Conservation (phyloP, 2,113 vertebrate species). For the Campylomormyrus numenius region DNA sequence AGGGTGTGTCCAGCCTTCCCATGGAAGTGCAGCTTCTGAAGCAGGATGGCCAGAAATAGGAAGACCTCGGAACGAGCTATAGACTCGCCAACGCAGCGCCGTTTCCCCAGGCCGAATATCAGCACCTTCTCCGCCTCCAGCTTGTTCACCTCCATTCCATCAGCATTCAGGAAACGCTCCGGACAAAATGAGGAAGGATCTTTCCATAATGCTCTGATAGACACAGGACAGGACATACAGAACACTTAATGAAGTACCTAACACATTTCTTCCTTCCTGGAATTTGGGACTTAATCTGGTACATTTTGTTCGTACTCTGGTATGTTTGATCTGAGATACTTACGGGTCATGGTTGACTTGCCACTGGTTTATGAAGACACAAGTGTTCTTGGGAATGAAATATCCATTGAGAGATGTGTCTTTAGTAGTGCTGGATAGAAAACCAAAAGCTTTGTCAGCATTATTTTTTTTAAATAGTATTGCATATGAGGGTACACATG, state of each 20-base stretch:
- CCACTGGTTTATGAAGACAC: constrained; percentile 93
- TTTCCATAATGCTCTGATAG: constrained; percentile 73
- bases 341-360: constrained; percentile 89
- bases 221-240: not conserved
- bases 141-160: constrained; percentile 60
- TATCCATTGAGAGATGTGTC: constrained; percentile 73
- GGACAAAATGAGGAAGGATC: constrained; percentile 75
- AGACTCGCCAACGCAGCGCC: constrained; percentile 78
- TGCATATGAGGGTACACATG: not conserved
- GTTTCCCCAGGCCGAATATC: constrained; percentile 76
- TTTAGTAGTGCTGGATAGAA: constrained; percentile 68
- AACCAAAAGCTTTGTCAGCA: not conserved
- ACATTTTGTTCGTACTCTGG: not conserved
- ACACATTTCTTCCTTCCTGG: not conserved
- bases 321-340: constrained; percentile 49
- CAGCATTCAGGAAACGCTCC: constrained; percentile 66
- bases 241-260: not conserved
- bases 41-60: constrained; percentile 76
- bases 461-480: not conserved
- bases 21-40: constrained; percentile 74
- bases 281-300: not conserved
- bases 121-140: constrained; percentile 67
- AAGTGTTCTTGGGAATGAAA: constrained; percentile 81
- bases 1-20: constrained; percentile 47
- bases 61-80: constrained; percentile 79